Conservation (phyloP, 2,888 invertebrate species). For the Ophion ellenae region DNA sequence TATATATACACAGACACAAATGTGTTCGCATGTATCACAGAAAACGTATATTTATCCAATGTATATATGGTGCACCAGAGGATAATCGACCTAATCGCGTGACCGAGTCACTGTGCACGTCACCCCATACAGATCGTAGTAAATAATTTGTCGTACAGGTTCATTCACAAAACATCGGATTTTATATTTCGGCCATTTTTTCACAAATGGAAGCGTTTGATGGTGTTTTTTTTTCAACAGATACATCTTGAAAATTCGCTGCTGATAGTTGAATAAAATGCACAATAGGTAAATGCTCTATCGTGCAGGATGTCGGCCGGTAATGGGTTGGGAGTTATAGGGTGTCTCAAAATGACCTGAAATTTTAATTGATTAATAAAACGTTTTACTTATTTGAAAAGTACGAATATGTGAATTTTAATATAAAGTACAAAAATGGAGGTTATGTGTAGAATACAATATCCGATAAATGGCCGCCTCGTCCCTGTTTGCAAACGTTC, state of each 20-base stretch:
- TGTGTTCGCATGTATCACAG: not conserved
- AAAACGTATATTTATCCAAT: constrained; percentile 21
- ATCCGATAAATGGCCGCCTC: too few relatives aligned
- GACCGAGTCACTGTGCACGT: constrained; percentile 67
- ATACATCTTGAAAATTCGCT: not conserved
- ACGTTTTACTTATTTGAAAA: too few relatives aligned
- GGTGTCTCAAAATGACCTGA: too few relatives aligned
- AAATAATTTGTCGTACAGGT: constrained; percentile 27
- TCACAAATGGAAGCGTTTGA: not conserved
- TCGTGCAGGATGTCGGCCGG: not conserved
- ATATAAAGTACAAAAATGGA: too few relatives aligned
- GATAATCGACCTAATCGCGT: constrained; percentile 68
- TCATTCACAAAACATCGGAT: constrained; percentile 6
- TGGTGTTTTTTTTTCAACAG: not conserved
- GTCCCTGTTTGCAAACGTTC: too few relatives aligned
- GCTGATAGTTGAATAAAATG: not conserved
- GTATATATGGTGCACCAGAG: constrained; percentile 49
- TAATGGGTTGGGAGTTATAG: too few relatives aligned
- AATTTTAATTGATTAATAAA: too few relatives aligned
- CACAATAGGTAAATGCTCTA: too few relatives aligned
- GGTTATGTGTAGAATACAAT: too few relatives aligned
- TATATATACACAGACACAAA: not conserved
- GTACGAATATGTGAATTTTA: too few relatives aligned
- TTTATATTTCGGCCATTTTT: not conserved
- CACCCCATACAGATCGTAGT: constrained; percentile 34